Evolutionary conservation across 2,888 invertebrate species (phyloP), one percentile per base, ranked within the genome.

Genomic region (Parnassius glacialis): DNA sequence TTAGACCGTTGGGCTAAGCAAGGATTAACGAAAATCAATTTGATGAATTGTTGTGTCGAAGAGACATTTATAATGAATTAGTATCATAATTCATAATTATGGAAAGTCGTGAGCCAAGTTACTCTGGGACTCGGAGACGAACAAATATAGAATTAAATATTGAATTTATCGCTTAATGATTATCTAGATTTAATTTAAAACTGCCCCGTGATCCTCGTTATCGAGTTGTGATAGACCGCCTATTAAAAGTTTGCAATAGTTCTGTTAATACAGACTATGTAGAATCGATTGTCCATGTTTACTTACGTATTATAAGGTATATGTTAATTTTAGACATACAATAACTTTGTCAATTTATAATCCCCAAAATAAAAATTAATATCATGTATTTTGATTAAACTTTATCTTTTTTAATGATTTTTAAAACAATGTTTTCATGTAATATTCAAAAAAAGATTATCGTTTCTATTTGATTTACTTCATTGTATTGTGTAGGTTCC

Each of bases 71-170:
- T 89, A 87, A 87, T 85, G 84, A 87, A 84, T 89, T 88, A 88
- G 85, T 85, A 83, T 80, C 85, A 88, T 89, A 90, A 90, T 87
- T 90, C 82, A 86, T 87, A 88, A 89, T 89, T 85, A n/a, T n/a
- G n/a, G 89, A 87, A 88, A 85, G 87, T 89, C 85, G 85, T 82
- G 79, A 16, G 55, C 75, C 79, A 84, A 88, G 81, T 87, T 88
- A 74, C 74, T 70, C 65, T 73, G 71, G 69, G 69, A 84, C 75
- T 80, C 64, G 65, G 87, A 82, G 90, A 87, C 87, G 87, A 87
- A 87, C 88, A 84, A 81, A 85, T 83, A 86, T 86, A 87, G 80
- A 74, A 90, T 83, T 82, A 85, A 84, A 85, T 85, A 77, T 91
- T 7, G 34, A 34, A 34, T 34, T 34, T 34, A 34, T 34, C 34